Percentiles rank a stretch among this genome's conserved stretches.
Evolutionary conservation across 2,113 vertebrate species (phyloP).

Genomic region (Pristiophorus japonicus): DNA sequence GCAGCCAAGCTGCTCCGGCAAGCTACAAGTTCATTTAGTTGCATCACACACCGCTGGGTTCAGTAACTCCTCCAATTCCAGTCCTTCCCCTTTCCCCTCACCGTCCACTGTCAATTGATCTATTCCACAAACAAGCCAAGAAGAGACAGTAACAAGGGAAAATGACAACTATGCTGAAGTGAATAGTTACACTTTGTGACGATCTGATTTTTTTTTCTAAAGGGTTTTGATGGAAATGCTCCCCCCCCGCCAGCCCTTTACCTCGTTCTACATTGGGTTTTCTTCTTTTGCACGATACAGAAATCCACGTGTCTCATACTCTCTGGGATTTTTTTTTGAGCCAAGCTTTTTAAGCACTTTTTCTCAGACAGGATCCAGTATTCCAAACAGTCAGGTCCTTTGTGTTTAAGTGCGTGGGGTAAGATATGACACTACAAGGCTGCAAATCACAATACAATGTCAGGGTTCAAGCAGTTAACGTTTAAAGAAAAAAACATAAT

Average conservation of each 20-base stretch:
- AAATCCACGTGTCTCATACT: not conserved
- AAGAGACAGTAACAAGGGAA: not conserved
- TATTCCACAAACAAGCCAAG: not conserved
- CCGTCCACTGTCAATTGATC: not conserved
- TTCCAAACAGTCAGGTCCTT: not conserved
- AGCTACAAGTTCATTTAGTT: not conserved
- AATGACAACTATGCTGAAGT: not conserved
- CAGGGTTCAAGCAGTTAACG: constrained; percentile 11
- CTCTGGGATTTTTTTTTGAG: too few relatives aligned
- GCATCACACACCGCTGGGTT: not conserved
- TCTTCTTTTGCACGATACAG: not conserved
- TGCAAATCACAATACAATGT: not conserved
- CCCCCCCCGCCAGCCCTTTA: not conserved
- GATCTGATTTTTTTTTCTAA: not conserved
- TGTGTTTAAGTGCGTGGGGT: not conserved
- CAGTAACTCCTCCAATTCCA: not conserved
- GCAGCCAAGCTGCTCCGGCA: not conserved
- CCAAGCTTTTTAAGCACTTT: not conserved
- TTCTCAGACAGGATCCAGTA: too few relatives aligned
- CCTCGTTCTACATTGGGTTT: not conserved
- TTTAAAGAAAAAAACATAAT: not conserved
- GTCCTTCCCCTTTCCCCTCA: not conserved
- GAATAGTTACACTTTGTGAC: not conserved
- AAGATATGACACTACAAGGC: not conserved
- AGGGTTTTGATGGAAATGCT: not conserved